phyloP scores from a whole-genome alignment of 2,888 invertebrate genomes.

The Notodonta ziczac region DNA sequence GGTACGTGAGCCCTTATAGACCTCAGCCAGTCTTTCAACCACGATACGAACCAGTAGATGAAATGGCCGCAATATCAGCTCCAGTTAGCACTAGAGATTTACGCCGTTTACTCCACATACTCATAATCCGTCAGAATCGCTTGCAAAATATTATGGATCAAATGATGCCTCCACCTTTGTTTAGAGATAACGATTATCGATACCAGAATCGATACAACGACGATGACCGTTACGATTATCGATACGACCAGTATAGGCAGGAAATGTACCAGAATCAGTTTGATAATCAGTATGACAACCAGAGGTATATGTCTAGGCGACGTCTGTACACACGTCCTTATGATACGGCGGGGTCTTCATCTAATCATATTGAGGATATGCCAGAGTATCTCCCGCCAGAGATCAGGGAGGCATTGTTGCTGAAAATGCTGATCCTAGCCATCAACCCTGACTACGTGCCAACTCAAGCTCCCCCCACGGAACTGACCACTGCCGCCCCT shows the following conservation, averaged over 20 bases:
- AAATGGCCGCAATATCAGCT: constrained; percentile 86
- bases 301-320: constrained; percentile 73
- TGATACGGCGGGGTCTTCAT: constrained; percentile 68
- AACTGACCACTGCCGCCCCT: constrained; percentile 79
- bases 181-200: constrained; percentile 61
- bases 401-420: constrained; percentile 88
- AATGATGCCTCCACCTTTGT: constrained; percentile 66
- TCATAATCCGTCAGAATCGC: constrained; percentile 86
- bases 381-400: constrained; percentile 88
- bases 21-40: constrained; percentile 57
- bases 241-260: constrained; percentile 69
- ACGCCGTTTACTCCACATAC: constrained; percentile 86
- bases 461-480: constrained; percentile 69
- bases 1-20: constrained; percentile 69
- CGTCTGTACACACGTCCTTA: constrained; percentile 68
- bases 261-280: constrained; percentile 72
- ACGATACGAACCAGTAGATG: constrained; percentile 79
- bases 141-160: constrained; percentile 84
- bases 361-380: constrained; percentile 75
- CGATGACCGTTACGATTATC: constrained; percentile 67
- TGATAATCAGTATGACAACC: constrained; percentile 76
- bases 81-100: constrained; percentile 90
- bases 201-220: constrained; percentile 71
- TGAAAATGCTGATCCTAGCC: constrained; percentile 89
- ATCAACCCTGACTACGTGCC: constrained; percentile 86